Conservation (phyloP, 2,113 vertebrate species). For the Eulacestoma nigropectus region DNA sequence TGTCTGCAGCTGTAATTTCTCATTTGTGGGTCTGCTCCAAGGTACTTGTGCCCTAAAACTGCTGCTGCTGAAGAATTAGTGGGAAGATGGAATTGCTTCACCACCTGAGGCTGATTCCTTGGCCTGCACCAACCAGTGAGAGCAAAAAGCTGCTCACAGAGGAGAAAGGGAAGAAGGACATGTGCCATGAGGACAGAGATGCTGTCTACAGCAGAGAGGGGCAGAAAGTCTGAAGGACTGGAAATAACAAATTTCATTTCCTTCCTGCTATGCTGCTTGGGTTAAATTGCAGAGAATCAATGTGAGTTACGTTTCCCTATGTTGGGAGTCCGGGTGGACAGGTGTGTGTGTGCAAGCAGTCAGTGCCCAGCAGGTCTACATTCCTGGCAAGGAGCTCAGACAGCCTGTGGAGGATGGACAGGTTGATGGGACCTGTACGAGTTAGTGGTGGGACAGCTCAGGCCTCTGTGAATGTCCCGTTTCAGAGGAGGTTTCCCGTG, state of each 20-base stretch:
- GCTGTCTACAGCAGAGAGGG: neutral
- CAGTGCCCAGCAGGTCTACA: neutral
- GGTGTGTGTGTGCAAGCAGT: neutral
- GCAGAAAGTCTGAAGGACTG: neutral
- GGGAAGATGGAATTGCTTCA: neutral
- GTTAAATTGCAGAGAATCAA: neutral
- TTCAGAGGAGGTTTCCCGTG: neutral
- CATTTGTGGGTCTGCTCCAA: neutral
- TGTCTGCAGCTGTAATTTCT: neutral
- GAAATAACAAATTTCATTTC: rapidly evolving
- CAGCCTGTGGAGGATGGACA: neutral
- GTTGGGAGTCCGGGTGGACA: neutral
- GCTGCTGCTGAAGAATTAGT: neutral
- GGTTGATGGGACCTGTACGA: rapidly evolving
- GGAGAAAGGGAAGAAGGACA: neutral
- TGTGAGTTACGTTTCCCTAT: neutral
- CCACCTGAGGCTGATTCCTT: neutral
- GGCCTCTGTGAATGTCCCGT: rapidly evolving
- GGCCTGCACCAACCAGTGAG: neutral
- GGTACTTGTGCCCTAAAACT: neutral
- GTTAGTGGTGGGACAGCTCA: neutral
- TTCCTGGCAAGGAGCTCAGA: neutral
- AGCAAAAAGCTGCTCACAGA: neutral
- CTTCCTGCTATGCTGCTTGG: neutral
- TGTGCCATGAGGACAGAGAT: neutral